Evolutionary conservation across 2,888 invertebrate species (phyloP), one percentile per base, ranked within the genome.

Genomic region (Drosophila meridiana): DNA sequence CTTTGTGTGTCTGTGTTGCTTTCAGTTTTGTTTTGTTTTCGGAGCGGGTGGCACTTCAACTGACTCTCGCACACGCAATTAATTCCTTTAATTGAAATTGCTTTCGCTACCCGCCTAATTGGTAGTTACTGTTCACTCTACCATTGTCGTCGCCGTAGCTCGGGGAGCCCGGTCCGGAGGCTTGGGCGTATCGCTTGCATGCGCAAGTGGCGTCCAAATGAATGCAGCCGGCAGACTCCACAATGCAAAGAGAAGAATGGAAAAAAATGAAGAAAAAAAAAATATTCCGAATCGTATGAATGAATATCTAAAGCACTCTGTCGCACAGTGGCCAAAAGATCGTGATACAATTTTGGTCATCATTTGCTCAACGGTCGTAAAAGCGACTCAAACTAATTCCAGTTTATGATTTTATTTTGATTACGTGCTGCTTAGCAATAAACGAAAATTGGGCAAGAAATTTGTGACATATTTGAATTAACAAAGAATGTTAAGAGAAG

Each of bases 21-120:
- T 30, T 43, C 38, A 38, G 43, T 28, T 28, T 59, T 28, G 32
- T 30, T 34, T 56, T 13, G 50, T 11, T 58, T 40, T 13, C 2
- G 36, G 65, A 55, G 55, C 38, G 55, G 55, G 38, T 40, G 59
- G 53, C 68, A 59, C 83, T 86, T 80, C 68, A 88, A 69, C 73
- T 86, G 83, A 58, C 83, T 87, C 87, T 73, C 76, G 89, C 82
- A 81, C 82, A 89, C 77, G 80, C 85, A 85, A 85, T 85, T 85
- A 85, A 89, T 85, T 89, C 85, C 61, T 87, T 89, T 87, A 85
- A 89, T 87, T 85, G 89, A 84, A 86, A 89, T 84, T 87, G 87
- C 88, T 78, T 73, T 87, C 87, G 79, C 82, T 86, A 87, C 66
- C 89, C 89, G 85, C 77, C 89, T 89, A 86, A 86, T 86, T 86